Evolutionary conservation across 1,140 invertebrate species (phyloP).

Genomic region (Tetraneura akinire): DNA sequence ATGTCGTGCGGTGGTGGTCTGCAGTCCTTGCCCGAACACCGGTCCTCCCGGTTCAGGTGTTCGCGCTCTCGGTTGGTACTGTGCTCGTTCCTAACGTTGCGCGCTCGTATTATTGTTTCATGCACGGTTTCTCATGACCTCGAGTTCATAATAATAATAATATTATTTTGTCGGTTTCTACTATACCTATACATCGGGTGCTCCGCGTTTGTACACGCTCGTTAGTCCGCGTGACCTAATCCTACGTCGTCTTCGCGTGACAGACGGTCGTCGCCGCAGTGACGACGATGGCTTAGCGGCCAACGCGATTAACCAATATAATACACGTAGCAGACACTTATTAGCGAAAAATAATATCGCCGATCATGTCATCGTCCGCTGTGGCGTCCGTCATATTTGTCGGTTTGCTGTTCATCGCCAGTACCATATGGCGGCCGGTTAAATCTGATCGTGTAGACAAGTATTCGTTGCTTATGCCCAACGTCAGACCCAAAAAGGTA

Average conservation of each 20-base stretch:
- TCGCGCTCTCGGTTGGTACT: not conserved
- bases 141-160: no score
- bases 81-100: not conserved
- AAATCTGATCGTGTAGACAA: constrained; percentile 58
- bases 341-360: no score
- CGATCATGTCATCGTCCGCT: not conserved
- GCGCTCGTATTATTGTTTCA: not conserved
- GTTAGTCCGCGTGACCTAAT: no score
- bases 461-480: constrained; percentile 72
- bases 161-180: no score
- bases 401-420: not conserved
- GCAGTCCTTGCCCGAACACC: constrained; percentile 24
- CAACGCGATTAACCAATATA: constrained; percentile 15
- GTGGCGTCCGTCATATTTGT: not conserved
- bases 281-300: no score
- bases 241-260: no score
- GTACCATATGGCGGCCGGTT: constrained; percentile 21
- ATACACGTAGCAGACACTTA: not conserved
- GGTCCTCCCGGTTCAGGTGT: constrained; percentile 1
- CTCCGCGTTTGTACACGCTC: no score
- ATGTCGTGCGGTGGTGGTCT: no score
- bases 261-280: no score
- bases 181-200: no score
- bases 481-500: constrained; percentile 69
- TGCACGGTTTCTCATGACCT: not conserved